phyloP scores from a whole-genome alignment of 92 coral and sea anemone species.

The Heliopora coerulea region DNA sequence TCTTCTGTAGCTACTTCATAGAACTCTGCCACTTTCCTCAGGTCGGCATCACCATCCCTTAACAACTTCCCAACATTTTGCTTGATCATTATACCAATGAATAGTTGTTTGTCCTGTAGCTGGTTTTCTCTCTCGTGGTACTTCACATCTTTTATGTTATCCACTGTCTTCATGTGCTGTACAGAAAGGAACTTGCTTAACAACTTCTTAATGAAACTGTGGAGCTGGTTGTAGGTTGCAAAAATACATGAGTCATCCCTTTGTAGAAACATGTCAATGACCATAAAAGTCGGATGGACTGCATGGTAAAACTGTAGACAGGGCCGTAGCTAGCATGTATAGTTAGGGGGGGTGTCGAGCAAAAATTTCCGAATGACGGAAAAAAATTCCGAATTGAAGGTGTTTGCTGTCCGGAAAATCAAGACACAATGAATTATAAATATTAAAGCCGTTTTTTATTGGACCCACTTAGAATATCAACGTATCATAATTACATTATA shows the following conservation, averaged over 20 bases:
- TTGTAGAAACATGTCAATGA: slow-evolving; percentile 45
- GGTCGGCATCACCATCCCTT: slow-evolving; percentile 36
- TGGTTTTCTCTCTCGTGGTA: slow-evolving; percentile 24
- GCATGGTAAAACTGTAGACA: slow-evolving; percentile 35
- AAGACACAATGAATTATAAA: neutral
- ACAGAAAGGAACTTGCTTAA: slow-evolving; percentile 43
- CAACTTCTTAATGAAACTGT: slow-evolving; percentile 27
- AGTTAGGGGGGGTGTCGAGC: no score
- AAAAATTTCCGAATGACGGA: slow-evolving; percentile 1
- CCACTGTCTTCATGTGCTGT: slow-evolving; percentile 42
- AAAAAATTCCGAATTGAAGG: neutral
- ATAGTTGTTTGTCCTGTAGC: slow-evolving; percentile 39
- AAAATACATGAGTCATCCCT: slow-evolving; percentile 52
- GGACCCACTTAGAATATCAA: neutral
- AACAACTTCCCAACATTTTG: slow-evolving; percentile 33
- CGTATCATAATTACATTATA: no score
- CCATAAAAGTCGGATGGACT: slow-evolving; percentile 28
- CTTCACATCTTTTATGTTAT: slow-evolving; percentile 19
- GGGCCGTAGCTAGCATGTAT: slow-evolving; percentile 1
- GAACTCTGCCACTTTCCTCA: slow-evolving; percentile 45
- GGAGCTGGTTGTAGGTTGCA: slow-evolving; percentile 40
- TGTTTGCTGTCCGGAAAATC: neutral
- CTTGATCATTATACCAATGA: slow-evolving; percentile 47
- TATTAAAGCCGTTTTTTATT: neutral
- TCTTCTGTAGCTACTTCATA: slow-evolving; percentile 48